Evolutionary conservation across 2,797 vertebrate species (phyloP), one percentile per base, ranked within the genome.

Genomic region (Xenops minutus): DNA sequence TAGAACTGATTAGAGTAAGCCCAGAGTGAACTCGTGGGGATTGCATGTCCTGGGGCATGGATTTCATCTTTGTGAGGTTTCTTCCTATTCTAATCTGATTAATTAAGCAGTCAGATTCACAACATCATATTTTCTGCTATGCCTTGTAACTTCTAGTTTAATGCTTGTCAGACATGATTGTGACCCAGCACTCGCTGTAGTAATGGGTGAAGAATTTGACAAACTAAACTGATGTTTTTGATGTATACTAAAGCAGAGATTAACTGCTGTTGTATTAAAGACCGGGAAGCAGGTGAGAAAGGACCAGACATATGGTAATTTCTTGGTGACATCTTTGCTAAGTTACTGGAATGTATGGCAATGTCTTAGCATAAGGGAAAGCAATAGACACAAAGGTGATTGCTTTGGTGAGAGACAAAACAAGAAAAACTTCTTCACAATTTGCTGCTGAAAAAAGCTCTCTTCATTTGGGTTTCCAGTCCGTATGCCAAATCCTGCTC

Each of bases 381-480:
- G 22, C 14, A 44, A 41, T 59, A 62, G 68, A 24, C 8, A 1
- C 13, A 61, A 71, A 79, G 34, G 34, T 77, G 55, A 48, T 76
- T 76, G 51, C 69, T 90, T 62, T 81, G 32, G 10, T 76, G 30
- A 92, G 69, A 89, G 36, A 30, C 6, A 74, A 87, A 82, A 14
- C 32, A 62, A 88, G 37, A 16, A 73, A 72, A 93, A 59, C 44
- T 39, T 75, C 49, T 85, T 71, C 59, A 54, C 0, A 0, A 8
- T 90, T 69, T 85, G 75, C 36, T 36, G 69, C 54, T 82, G 66
- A 92, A 86, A 95, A 86, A 86, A 41, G 37, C 20, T 80, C 54
- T 89, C 52, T 93, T 88, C 87, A 73, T 92, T 86, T 67, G 54
- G 39, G 30, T 91, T 94, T 93, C 83, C 59, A 67, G 69, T 73